Evolutionary conservation across 2,797 vertebrate species (phyloP).

Genomic region (Acridotheres tristis): DNA sequence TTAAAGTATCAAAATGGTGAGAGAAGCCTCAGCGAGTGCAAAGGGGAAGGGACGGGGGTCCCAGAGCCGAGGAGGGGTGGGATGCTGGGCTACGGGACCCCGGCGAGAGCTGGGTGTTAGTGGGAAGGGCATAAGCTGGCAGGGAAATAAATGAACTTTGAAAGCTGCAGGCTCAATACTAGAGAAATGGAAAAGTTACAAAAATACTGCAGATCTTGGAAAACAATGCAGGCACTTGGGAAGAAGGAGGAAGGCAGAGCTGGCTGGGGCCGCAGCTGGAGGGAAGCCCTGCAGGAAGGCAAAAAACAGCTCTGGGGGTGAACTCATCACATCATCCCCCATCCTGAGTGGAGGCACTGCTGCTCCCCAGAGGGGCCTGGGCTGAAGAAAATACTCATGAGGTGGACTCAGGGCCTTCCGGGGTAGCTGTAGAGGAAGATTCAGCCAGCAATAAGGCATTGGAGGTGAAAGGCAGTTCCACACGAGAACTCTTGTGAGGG

Average conservation of each 20-base stretch:
- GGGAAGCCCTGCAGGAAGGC: neutral
- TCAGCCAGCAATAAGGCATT: slow-evolving; percentile 61
- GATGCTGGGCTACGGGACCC: neutral
- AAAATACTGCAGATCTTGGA: slow-evolving; percentile 56
- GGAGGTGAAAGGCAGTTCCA: neutral
- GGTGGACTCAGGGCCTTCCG: neutral
- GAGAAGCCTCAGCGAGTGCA: slow-evolving; percentile 56
- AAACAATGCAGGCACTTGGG: slow-evolving; percentile 64
- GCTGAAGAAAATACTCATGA: neutral
- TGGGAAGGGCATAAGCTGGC: neutral
- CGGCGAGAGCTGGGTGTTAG: neutral
- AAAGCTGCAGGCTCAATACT: slow-evolving; percentile 44
- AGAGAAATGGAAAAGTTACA: slow-evolving; percentile 53
- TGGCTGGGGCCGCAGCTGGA: neutral
- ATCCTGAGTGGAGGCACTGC: neutral
- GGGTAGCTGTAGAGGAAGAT: neutral
- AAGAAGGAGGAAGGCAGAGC: slow-evolving; percentile 15
- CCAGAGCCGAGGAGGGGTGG: neutral
- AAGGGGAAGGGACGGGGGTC: neutral
- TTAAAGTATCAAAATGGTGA: slow-evolving; percentile 66
- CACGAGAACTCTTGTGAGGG: neutral
- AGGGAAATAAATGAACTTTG: slow-evolving; percentile 34
- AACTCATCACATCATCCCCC: neutral
- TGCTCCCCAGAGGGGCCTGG: neutral
- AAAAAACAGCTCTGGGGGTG: neutral